Percentiles rank a stretch among this genome's conserved stretches.
phyloP scores from a whole-genome alignment of 53 echinoderm and acorn worm genomes.

The Mesocentrotus franciscanus region DNA sequence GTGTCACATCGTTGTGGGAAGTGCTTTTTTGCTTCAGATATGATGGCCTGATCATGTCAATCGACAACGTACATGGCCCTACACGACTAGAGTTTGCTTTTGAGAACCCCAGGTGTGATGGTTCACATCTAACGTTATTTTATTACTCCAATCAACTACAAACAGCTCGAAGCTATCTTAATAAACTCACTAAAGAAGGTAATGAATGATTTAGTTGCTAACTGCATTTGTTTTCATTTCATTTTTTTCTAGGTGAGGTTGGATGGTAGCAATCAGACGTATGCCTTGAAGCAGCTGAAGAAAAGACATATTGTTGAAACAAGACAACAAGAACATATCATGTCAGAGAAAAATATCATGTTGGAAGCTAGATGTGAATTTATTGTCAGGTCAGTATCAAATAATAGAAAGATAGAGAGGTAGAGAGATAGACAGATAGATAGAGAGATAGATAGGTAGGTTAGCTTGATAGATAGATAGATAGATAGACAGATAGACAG shows the following conservation, averaged over 20 bases:
- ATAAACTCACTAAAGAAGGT: neutral
- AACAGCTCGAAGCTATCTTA: neutral
- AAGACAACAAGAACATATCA: constrained; percentile 99
- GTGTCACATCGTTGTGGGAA: too few relatives aligned
- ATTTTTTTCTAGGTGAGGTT: constrained; percentile 76
- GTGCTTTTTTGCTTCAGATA: too few relatives aligned
- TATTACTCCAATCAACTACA: constrained; percentile 2
- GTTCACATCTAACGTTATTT: constrained; percentile 3
- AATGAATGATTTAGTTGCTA: too few relatives aligned
- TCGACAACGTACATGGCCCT: too few relatives aligned
- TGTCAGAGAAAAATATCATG: constrained; percentile 99
- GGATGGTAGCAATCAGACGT: constrained; percentile 87
- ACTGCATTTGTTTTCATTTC: neutral
- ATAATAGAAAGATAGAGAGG: neutral
- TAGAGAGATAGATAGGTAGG: too few relatives aligned
- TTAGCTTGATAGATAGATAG: neutral
- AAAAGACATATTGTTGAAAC: constrained; percentile 99
- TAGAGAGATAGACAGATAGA: too few relatives aligned
- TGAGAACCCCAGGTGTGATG: neutral
- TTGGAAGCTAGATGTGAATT: constrained; percentile 95
- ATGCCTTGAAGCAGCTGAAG: constrained; percentile 98
- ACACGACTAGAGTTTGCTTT: neutral
- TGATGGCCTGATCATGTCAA: too few relatives aligned
- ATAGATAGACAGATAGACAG: neutral
- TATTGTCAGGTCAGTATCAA: constrained; percentile 89